Percentiles rank a stretch among this genome's conserved stretches.
These are phyloP conservation scores for Heliconius hewitsoni DNA, from an alignment of 1,140 invertebrate genomes.

Conservation along the genomic window DNA sequence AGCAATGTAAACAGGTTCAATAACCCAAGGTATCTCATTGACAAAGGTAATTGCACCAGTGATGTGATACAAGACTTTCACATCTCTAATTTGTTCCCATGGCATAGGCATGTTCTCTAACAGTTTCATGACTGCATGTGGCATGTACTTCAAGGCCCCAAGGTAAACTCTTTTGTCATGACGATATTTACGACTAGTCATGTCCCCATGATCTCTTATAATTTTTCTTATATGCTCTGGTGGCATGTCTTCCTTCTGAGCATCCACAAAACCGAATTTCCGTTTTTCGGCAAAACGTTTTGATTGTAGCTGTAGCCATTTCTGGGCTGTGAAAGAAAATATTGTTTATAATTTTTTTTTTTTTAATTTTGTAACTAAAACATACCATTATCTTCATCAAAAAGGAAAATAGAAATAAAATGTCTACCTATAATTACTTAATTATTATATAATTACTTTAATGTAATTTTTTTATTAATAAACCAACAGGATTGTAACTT, in stretches of 20 bases:
- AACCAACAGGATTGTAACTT: too few species aligned
- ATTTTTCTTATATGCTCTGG: slow-evolving; percentile 99
- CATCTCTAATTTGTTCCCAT: slow-evolving; percentile 99
- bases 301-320: slow-evolving; percentile 99
- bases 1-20: slow-evolving; percentile 99
- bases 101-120: slow-evolving; percentile 99
- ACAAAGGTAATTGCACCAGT: slow-evolving; percentile 99
- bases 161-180: slow-evolving; percentile 99
- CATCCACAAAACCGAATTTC: slow-evolving; percentile 99
- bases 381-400: too few species aligned
- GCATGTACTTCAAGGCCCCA: slow-evolving; percentile 99
- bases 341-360: background rate
- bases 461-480: too few species aligned
- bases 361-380: background rate
- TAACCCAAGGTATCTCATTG: slow-evolving; percentile 99
- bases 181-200: slow-evolving; percentile 99
- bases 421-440: too few species aligned
- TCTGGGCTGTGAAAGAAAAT: slow-evolving; percentile 85
- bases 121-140: slow-evolving; percentile 99
- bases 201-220: slow-evolving; percentile 99
- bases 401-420: too few species aligned
- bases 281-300: slow-evolving; percentile 98
- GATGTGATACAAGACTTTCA: slow-evolving; percentile 98
- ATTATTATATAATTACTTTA: too few species aligned
- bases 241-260: slow-evolving; percentile 99